Percentiles rank a stretch among this genome's conserved stretches.
Conservation (phyloP, 2,797 vertebrate species). For the Sciaenops ocellatus region DNA sequence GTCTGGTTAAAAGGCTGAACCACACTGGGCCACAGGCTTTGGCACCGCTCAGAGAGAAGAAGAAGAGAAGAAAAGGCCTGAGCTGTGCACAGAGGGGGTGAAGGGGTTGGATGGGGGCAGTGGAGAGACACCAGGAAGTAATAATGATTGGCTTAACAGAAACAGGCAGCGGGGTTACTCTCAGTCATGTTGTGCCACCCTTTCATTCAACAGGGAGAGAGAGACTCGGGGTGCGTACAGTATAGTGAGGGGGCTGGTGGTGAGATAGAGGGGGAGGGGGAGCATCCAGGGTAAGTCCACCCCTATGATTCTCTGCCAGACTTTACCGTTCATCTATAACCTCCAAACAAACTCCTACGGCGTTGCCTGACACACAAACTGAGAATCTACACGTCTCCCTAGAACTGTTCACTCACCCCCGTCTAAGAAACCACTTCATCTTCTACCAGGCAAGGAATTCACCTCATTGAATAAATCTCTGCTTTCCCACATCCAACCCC, state of each 20-base stretch:
- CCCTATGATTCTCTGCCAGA: slow-evolving; percentile 38
- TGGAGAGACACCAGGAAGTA: slow-evolving; percentile 69
- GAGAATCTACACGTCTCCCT: neutral
- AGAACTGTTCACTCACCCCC: neutral
- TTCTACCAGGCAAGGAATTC: slow-evolving; percentile 41
- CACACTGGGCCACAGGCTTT: slow-evolving; percentile 46
- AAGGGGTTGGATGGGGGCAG: neutral
- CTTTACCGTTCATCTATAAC: slow-evolving; percentile 33
- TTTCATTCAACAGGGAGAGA: slow-evolving; percentile 42
- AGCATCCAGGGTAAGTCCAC: slow-evolving; percentile 19
- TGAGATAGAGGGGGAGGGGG: slow-evolving; percentile 54
- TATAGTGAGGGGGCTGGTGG: slow-evolving; percentile 40
- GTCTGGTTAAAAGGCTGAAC: slow-evolving; percentile 42
- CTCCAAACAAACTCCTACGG: slow-evolving; percentile 1
- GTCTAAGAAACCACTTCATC: slow-evolving; percentile 20
- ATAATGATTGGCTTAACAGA: slow-evolving; percentile 64
- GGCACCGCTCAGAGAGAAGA: slow-evolving; percentile 38
- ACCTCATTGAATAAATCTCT: slow-evolving; percentile 50
- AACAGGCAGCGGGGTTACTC: slow-evolving; percentile 72
- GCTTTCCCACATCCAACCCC: slow-evolving; percentile 55
- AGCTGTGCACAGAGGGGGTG: slow-evolving; percentile 36
- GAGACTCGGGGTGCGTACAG: slow-evolving; percentile 44
- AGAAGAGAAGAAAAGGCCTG: slow-evolving; percentile 56
- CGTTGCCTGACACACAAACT: slow-evolving; percentile 5
- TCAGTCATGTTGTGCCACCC: slow-evolving; percentile 67